Percentiles rank a stretch among this genome's conserved stretches.
Evolutionary conservation across 2,888 invertebrate species (phyloP).

Genomic region (Plemyria rubiginata): DNA sequence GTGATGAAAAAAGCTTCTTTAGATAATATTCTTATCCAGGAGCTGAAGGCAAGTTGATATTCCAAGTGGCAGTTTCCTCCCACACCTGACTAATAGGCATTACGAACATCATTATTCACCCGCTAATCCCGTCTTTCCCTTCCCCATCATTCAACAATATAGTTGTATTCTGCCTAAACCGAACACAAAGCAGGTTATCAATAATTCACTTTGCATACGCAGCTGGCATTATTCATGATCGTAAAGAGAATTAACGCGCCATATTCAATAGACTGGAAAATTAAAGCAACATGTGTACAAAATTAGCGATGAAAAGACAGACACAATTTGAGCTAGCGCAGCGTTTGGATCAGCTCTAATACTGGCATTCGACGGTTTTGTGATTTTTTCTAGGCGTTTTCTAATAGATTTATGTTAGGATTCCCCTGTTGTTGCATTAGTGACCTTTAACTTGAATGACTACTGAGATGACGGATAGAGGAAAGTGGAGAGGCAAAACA

Average conservation of each 20-base stretch:
- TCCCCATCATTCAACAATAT: constrained; percentile 1
- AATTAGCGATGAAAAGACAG: constrained; percentile 43
- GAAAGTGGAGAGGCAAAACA: too few species aligned
- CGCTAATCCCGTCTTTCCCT: constrained; percentile 3
- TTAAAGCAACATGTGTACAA: constrained; percentile 57
- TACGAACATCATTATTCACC: not conserved
- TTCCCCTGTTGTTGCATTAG: too few species aligned
- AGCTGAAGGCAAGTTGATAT: too few species aligned
- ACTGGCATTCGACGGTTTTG: too few species aligned
- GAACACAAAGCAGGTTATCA: constrained; percentile 40
- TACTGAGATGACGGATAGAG: too few species aligned
- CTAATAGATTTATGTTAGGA: too few species aligned
- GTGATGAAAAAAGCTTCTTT: too few species aligned
- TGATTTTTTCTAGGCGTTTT: too few species aligned
- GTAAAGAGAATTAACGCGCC: constrained; percentile 51
- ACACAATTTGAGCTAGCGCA: too few species aligned
- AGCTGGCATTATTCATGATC: constrained; percentile 48
- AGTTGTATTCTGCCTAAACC: constrained; percentile 12
- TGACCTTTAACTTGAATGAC: too few species aligned
- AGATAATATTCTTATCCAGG: too few species aligned
- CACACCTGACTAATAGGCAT: not conserved
- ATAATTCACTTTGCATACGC: constrained; percentile 50
- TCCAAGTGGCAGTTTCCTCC: not conserved
- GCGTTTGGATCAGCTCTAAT: too few species aligned
- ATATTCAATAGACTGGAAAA: constrained; percentile 58